Conservation (phyloP, 1,140 invertebrate genomes). For the Leptinotarsa lineolata region DNA sequence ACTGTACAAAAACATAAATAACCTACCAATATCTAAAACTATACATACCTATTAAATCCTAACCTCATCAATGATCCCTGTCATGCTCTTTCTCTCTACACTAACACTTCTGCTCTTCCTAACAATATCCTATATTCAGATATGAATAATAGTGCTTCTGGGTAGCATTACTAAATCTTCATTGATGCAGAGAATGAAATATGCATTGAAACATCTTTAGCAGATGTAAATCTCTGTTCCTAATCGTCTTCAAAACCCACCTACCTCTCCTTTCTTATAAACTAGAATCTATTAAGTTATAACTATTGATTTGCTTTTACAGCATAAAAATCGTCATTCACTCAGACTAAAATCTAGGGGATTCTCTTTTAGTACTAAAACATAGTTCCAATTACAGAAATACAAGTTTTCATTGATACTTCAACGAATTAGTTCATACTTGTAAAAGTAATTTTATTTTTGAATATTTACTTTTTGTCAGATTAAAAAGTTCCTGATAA, state of each 20-base stretch:
- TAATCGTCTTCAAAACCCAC: background rate
- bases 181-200: conserved; percentile 19
- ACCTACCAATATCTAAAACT: conserved; percentile 43
- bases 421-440: too few species aligned
- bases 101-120: conserved; percentile 31
- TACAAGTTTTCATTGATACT: too few species aligned
- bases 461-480: too few species aligned
- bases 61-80: conserved; percentile 20
- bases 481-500: too few species aligned
- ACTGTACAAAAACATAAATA: conserved; percentile 10
- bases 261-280: background rate
- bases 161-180: conserved; percentile 5
- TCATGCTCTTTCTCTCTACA: conserved; percentile 34
- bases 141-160: conserved; percentile 15
- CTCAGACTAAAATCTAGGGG: too few species aligned
- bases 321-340: background rate
- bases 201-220: background rate
- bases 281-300: background rate
- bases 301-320: background rate
- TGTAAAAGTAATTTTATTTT: too few species aligned
- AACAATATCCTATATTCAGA: conserved; percentile 31
- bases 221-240: conserved; percentile 1
- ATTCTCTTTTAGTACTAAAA: too few species aligned
- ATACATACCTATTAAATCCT: conserved; percentile 46
- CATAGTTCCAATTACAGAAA: too few species aligned